A percentile compares a stretch with the other conserved stretches of the same genome.
These are phyloP conservation scores for Semaprochilodus insignis DNA, from an alignment of 2,797 vertebrate species.

Conservation along the genomic window DNA sequence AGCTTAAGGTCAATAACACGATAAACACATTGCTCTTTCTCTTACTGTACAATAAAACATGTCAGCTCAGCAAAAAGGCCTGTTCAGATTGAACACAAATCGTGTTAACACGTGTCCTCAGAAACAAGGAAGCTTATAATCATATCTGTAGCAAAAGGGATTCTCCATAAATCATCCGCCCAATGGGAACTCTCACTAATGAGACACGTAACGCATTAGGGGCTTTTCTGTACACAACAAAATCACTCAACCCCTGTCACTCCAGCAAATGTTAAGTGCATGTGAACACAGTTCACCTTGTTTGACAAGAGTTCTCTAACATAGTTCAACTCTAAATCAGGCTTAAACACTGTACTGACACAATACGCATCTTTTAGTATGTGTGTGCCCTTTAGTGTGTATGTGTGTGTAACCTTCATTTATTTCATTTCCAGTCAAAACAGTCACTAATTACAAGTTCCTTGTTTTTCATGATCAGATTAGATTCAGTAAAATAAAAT, in stretches of 20 bases:
- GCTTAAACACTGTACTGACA: not conserved
- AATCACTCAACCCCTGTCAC: slow-evolving; percentile 43
- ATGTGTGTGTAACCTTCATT: too few species aligned
- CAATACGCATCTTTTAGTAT: too few species aligned
- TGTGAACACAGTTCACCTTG: slow-evolving; percentile 57
- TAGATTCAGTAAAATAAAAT: too few species aligned
- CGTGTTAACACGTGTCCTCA: slow-evolving; percentile 45
- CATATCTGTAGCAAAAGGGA: slow-evolving; percentile 39
- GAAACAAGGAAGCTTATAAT: slow-evolving; percentile 45
- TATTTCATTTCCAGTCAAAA: not conserved
- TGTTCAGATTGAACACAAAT: slow-evolving; percentile 30
- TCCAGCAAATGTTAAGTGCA: not conserved
- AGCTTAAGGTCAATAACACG: not conserved
- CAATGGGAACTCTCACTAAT: slow-evolving; percentile 52
- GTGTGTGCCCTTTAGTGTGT: too few species aligned
- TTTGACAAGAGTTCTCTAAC: slow-evolving; percentile 52
- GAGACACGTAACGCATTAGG: slow-evolving; percentile 57
- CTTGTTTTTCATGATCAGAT: too few species aligned
- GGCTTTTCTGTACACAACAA: slow-evolving; percentile 41
- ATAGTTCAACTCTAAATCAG: slow-evolving; percentile 24
- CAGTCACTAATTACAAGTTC: too few species aligned
- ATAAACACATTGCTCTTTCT: not conserved
- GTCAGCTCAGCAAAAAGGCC: not conserved
- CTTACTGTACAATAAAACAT: slow-evolving; percentile 17
- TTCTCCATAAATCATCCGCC: slow-evolving; percentile 54